Evolutionary conservation across 2,888 invertebrate species (phyloP), one percentile per base, ranked within the genome.

Genomic region (Microctonus brassicae): DNA sequence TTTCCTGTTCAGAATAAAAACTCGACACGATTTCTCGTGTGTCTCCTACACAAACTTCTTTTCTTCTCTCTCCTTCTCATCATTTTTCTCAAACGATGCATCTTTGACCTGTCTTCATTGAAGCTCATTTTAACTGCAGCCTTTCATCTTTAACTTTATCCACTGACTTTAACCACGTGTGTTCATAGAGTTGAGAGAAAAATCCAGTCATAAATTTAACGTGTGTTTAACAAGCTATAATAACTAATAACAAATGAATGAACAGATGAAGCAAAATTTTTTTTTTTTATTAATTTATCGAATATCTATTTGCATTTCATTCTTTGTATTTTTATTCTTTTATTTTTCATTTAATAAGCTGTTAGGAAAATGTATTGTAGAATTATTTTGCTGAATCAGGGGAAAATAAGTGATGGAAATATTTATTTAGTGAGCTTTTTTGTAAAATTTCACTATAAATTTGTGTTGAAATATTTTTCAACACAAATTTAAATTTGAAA

Each of bases 1-100:
- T 84, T 86, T 86, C 86, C 86, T 86, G 86, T 81, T n/a, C 79
- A 82, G 81, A 81, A 70, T 65, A 73, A 80, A 77, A 79, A 74
- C 64, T 52, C 47, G 29, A 17, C 52, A 64, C 17, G 52, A 52
- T 42, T 39, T 62, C 20, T 60, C 17, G 20, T 60, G 34, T 60
- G 17, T 10, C 22, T 33, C 22, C 10, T 60, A 17, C 34, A 17
- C 11, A 29, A 29, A 34, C 22, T 60, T 34, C 20, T 60, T 34
- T 10, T 60, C 34, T 20, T 33, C 20, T 34, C n/a, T 29, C 29
- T 29, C 7, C 26, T 11, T 53, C 29, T 17, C 34, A 4, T 33
- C 26, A 52, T 64, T 22, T 24, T 64, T 62, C n/a, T 39, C 36
- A 24, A 34, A 64, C 47, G 64, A 64, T 34, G 34, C 66, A 66